Evolutionary conservation across 2,113 vertebrate species (phyloP).

Genomic region (Gulo gulo): DNA sequence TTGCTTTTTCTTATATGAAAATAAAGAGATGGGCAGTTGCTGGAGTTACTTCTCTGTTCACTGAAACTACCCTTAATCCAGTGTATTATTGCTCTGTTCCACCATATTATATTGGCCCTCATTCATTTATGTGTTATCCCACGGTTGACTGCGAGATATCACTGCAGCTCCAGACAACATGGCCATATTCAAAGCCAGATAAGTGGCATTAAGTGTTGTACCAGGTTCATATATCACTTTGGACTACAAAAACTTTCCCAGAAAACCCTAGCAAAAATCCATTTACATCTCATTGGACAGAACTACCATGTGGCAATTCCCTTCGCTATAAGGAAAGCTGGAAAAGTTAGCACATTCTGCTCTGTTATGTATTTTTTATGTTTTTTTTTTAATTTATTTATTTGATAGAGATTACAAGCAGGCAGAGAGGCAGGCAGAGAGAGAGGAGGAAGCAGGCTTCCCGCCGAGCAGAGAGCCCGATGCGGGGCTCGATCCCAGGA

Average conservation of each 20-base stretch:
- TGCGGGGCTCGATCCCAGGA: no score
- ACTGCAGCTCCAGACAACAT: not conserved
- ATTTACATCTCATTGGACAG: not conserved
- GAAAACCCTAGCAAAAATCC: not conserved
- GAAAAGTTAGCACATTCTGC: not conserved
- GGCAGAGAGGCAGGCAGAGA: no score
- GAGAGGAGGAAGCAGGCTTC: no score
- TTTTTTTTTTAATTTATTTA: no score
- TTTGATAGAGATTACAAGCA: no score
- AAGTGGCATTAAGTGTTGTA: not conserved
- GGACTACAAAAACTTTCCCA: not conserved
- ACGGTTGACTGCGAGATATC: not conserved
- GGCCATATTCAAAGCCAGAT: not conserved
- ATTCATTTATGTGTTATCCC: not conserved
- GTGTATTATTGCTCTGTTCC: not conserved
- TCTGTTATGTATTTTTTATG: not conserved
- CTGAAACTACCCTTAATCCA: not conserved
- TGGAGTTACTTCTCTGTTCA: not conserved
- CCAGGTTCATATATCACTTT: not conserved
- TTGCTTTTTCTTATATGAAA: not conserved
- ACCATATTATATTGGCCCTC: not conserved
- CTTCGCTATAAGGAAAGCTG: not conserved
- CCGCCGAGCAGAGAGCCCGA: no score
- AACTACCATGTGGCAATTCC: not conserved
- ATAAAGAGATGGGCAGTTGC: not conserved